Conservation (phyloP, 2,797 vertebrate genomes). For the Erpetoichthys calabaricus region DNA sequence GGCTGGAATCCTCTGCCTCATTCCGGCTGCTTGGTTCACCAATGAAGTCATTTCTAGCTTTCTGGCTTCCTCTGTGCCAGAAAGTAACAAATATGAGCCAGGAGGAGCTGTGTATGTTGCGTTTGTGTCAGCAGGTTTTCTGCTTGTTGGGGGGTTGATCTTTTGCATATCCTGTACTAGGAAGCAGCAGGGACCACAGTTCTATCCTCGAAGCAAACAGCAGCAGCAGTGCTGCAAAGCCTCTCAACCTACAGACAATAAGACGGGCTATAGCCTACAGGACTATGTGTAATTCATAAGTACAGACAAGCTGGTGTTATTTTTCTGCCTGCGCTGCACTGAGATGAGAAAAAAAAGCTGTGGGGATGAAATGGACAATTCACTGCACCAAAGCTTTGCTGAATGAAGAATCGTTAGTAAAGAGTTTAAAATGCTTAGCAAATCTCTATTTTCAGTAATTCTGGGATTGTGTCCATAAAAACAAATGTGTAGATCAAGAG, state of each 20-base stretch:
- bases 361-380: background rate
- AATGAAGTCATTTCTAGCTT: slow-evolving; percentile 68
- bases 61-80: slow-evolving; percentile 60
- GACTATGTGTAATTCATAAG: slow-evolving; percentile 43
- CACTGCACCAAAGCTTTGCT: too few species aligned
- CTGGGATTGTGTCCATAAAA: too few species aligned
- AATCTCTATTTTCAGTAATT: too few species aligned
- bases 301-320: background rate
- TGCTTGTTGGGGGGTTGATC: slow-evolving; percentile 63
- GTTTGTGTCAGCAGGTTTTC: slow-evolving; percentile 70
- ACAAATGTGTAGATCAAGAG: too few species aligned
- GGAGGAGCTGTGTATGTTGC: slow-evolving; percentile 76
- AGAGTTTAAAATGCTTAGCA: too few species aligned
- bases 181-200: slow-evolving; percentile 33
- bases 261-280: slow-evolving; percentile 33
- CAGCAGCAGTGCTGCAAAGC: slow-evolving; percentile 13
- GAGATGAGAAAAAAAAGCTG: background rate
- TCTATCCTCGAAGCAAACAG: slow-evolving; percentile 36
- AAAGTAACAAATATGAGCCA: slow-evolving; percentile 70
- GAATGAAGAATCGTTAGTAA: too few species aligned
- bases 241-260: slow-evolving; percentile 20
- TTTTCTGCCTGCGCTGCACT: background rate
- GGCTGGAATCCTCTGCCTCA: slow-evolving; percentile 58
- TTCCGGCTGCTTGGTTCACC: slow-evolving; percentile 76
- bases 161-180: slow-evolving; percentile 69